phyloP scores from a whole-genome alignment of 2,113 vertebrate species.

The Dicaeum eximium region DNA sequence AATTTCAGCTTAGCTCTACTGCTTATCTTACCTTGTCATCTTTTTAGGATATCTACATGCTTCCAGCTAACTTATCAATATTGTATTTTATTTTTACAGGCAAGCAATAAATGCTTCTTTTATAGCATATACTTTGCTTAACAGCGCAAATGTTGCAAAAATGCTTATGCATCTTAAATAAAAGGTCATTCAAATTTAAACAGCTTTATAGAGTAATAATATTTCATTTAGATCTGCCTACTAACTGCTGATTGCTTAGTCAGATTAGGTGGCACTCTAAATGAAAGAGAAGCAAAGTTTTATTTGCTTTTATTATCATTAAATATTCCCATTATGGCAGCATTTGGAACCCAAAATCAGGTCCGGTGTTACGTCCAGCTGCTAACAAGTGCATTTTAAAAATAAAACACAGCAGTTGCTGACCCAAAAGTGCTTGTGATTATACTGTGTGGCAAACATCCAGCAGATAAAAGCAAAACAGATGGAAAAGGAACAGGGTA shows the following conservation, averaged over 20 bases:
- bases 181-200: conserved; percentile 30
- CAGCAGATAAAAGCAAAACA: conserved; percentile 28
- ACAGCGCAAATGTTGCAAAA: conserved; percentile 14
- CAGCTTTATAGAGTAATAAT: conserved; percentile 1
- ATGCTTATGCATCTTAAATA: conserved; percentile 22
- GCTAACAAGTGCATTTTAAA: conserved; percentile 26
- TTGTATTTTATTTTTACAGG: neutral
- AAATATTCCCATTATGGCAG: neutral
- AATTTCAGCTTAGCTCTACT: neutral
- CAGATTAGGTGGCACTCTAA: conserved; percentile 24
- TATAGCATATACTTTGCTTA: conserved; percentile 2
- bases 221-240: conserved; percentile 28
- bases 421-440: conserved; percentile 40
- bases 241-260: conserved; percentile 2
- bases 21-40: neutral
- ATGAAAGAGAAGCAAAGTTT: neutral
- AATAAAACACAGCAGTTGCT: conserved; percentile 37
- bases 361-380: neutral
- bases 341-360: conserved; percentile 11
- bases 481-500: neutral
- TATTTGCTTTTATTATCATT: conserved; percentile 30
- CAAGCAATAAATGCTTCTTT: neutral
- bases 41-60: neutral
- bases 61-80: neutral
- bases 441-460: neutral